Percentiles rank a stretch among this genome's conserved stretches.
Evolutionary conservation across 2,113 vertebrate genomes (phyloP).

Genomic region (Gobio gobio): DNA sequence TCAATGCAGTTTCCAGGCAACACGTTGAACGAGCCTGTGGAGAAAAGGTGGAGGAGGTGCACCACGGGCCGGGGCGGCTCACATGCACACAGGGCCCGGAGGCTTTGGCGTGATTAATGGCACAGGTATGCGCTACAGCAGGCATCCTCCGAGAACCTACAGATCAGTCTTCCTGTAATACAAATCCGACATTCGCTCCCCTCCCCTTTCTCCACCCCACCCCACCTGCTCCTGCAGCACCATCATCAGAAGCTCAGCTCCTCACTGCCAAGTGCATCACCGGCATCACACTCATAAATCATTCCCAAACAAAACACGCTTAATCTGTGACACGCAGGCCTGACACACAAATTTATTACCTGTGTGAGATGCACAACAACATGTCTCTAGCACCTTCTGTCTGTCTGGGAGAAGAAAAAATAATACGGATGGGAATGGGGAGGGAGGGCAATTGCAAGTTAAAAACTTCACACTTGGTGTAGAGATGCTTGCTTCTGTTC

Average conservation of each 20-base stretch:
- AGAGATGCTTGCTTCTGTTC: slow-evolving; percentile 65
- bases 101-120: slow-evolving; percentile 76
- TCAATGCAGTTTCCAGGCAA: slow-evolving; percentile 62
- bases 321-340: slow-evolving; percentile 76
- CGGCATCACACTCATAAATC: slow-evolving; percentile 80
- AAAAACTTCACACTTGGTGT: slow-evolving; percentile 27
- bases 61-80: slow-evolving; percentile 62
- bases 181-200: slow-evolving; percentile 72
- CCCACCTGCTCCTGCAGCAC: slow-evolving; percentile 70
- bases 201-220: slow-evolving; percentile 65
- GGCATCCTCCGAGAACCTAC: slow-evolving; percentile 73
- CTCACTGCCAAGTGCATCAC: slow-evolving; percentile 73
- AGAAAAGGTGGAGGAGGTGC: slow-evolving; percentile 49
- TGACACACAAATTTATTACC: slow-evolving; percentile 77
- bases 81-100: slow-evolving; percentile 62
- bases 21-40: slow-evolving; percentile 62
- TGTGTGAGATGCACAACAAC: slow-evolving; percentile 71
- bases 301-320: slow-evolving; percentile 79
- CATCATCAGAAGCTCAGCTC: slow-evolving; percentile 70
- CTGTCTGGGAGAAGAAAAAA: slow-evolving; percentile 68
- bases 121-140: slow-evolving; percentile 71
- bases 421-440: slow-evolving; percentile 52
- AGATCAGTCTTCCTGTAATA: slow-evolving; percentile 79
- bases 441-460: slow-evolving; percentile 39
- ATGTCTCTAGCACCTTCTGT: slow-evolving; percentile 71